Evolutionary conservation across 1,140 invertebrate genomes (phyloP).

Genomic region (Cyclina sinensis): DNA sequence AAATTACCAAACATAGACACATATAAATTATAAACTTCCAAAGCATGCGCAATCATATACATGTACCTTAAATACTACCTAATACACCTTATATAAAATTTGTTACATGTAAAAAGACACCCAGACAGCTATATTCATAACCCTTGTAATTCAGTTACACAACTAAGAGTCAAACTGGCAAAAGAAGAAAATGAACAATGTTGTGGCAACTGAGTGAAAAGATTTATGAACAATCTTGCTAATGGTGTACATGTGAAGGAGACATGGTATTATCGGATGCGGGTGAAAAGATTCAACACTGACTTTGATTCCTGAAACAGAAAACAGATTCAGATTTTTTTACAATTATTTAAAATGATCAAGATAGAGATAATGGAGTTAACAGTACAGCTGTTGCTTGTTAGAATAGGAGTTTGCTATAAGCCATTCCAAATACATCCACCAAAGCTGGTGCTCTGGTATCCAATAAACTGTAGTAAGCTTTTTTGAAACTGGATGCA

Average conservation of each 20-base stretch:
- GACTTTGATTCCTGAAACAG: constrained; percentile 95
- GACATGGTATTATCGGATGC: constrained; percentile 89
- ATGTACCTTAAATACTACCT: background rate
- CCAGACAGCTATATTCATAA: background rate
- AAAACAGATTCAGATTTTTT: no score
- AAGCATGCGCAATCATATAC: background rate
- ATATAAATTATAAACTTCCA: background rate
- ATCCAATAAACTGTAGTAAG: no score
- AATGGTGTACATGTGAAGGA: background rate
- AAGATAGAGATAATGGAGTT: no score
- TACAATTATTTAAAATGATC: no score
- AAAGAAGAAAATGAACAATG: background rate
- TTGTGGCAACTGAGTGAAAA: background rate
- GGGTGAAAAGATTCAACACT: constrained; percentile 98
- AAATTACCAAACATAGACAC: background rate
- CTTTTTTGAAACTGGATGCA: no score
- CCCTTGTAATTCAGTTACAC: background rate
- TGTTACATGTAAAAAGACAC: background rate
- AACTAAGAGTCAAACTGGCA: background rate
- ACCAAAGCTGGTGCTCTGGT: no score
- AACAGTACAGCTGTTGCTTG: no score
- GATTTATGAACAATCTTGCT: background rate
- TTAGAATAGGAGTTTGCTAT: no score
- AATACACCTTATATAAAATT: background rate
- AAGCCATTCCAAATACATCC: no score